Evolutionary conservation across 2,113 vertebrate genomes (phyloP).

Genomic region (Nestor notabilis): DNA sequence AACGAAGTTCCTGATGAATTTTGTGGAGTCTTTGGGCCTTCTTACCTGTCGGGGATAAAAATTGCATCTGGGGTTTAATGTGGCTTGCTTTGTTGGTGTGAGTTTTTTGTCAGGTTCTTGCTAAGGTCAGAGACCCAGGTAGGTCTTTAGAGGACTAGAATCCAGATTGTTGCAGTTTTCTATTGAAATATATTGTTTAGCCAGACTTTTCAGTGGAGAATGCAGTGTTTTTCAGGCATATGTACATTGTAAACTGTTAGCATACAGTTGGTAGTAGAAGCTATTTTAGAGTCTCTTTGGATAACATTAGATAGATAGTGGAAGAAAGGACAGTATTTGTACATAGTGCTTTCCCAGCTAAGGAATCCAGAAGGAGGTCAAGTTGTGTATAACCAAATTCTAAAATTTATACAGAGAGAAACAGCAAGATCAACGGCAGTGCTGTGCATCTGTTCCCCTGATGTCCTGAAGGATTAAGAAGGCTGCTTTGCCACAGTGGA

Average conservation of each 20-base stretch:
- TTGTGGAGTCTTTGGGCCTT: neutral
- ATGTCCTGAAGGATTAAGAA: accelerated
- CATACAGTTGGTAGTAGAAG: neutral
- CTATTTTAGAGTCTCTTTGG: neutral
- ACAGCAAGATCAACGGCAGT: neutral
- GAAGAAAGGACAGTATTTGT: neutral
- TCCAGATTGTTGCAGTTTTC: neutral
- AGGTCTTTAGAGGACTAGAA: neutral
- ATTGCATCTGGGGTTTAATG: neutral
- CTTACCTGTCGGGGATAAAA: neutral
- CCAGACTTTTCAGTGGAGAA: neutral
- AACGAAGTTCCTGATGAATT: neutral
- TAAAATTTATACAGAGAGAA: neutral
- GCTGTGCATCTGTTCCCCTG: neutral
- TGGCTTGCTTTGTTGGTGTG: neutral
- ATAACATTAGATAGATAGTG: neutral
- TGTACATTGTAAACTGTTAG: neutral
- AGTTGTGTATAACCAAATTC: neutral
- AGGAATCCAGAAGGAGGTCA: neutral
- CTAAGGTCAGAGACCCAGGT: neutral
- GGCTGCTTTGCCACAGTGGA: neutral
- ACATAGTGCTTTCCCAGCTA: neutral
- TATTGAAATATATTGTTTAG: neutral
- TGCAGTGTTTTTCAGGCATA: neutral
- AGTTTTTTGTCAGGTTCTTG: neutral